Evolutionary conservation across 2,113 vertebrate genomes (phyloP).

Genomic region (Eretmochelys imbricata): DNA sequence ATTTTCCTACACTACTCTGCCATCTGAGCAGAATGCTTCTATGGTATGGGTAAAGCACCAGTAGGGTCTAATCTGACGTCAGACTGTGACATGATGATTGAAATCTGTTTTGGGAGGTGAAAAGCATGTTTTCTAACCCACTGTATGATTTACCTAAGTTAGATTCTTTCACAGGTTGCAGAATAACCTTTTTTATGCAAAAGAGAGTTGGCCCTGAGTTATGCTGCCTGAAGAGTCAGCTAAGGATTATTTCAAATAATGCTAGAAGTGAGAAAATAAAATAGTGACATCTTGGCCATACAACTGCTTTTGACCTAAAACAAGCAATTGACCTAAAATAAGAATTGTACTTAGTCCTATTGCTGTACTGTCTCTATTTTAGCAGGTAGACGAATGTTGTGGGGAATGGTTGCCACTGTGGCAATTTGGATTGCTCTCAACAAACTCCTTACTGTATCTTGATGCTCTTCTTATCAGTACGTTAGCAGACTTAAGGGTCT

Average conservation of each 20-base stretch:
- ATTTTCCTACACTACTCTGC: background rate
- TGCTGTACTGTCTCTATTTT: background rate
- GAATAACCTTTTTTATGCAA: background rate
- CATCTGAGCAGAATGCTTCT: background rate
- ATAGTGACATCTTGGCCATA: background rate
- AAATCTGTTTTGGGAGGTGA: background rate
- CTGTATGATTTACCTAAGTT: background rate
- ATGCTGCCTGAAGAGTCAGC: background rate
- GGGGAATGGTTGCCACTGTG: background rate
- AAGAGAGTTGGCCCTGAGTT: background rate
- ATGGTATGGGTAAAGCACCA: background rate
- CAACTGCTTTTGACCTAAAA: background rate
- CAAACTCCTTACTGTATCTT: background rate
- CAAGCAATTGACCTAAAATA: background rate
- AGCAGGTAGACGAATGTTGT: background rate
- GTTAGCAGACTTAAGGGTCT: background rate
- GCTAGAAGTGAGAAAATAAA: background rate
- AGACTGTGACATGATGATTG: background rate
- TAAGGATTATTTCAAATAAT: background rate
- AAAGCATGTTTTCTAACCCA: background rate
- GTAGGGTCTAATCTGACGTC: background rate
- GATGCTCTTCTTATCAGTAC: background rate
- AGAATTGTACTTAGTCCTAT: background rate
- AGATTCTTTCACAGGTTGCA: background rate
- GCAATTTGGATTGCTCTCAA: background rate